Base-by-base conservation (phyloP, 2,888 invertebrate species). In the Ophraella communa region DNA sequence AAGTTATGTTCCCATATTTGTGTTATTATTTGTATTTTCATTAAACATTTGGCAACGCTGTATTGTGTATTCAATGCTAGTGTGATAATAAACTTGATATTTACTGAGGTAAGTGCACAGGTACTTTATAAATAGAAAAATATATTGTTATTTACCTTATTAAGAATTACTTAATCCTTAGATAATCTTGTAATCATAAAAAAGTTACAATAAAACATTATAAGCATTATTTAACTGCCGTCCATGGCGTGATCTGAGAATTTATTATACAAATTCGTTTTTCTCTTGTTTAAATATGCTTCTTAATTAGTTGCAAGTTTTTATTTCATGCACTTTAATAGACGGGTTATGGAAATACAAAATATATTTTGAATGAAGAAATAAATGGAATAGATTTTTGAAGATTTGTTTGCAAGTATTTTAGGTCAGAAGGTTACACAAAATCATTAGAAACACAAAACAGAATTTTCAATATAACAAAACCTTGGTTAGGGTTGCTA, bases 61-160 rank as follows among this genome's bases (percentile, higher is more conserved):
- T 27, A 27, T 21, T 52, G 20, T 39, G 47, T 52, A 63, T 47
- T 63, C 62, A 67, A 67, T 64, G 61, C 47, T 61, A 47, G 56
- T 42, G 55, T 62, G 64, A 64, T 64, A 67, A 64, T 62, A 67
- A 66, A 66, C 66, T 66, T 64, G 66, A 64, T 61, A 55, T 64
- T 64, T 54, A 62, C 49, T 57, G 39, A 61, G 60, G 65, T 65
- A 59, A 62, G 65, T 62, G 65, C 44, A 24, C 49, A 51, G n/a
- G 17, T 33, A 39, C 18, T 17, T 27, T 53, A 51, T 55, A 62
- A 62, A 47, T 54, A 62, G 47, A 55, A 30, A 39, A 55, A 27
- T 54, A 27, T 54, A 55, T 44, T 42, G 35, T 27, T 44, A 45
- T 33, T 17, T 49, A 17, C 49, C 30, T 4, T 11, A 33, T 52